Evolutionary conservation across 2,888 invertebrate genomes (phyloP).

Genomic region (Norana najaformis): DNA sequence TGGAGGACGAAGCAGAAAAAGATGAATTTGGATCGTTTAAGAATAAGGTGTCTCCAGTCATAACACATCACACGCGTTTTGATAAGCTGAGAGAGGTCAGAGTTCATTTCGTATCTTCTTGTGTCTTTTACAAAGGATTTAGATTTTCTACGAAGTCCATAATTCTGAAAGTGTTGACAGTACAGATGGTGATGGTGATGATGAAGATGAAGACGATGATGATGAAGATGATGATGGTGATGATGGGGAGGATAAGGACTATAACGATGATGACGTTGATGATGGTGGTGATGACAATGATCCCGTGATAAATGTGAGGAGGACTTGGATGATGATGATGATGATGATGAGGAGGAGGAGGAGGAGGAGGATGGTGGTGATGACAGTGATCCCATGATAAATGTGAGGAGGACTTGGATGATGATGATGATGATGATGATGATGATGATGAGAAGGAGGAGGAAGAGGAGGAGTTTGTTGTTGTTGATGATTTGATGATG

Average conservation of each 20-base stretch:
- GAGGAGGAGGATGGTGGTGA: not conserved
- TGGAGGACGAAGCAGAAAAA: conserved; percentile 37
- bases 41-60: conserved; percentile 41
- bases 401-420: too few species aligned
- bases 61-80: conserved; percentile 43
- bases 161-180: not conserved
- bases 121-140: too few species aligned
- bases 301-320: not conserved
- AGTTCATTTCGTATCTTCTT: too few species aligned
- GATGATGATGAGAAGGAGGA: not conserved
- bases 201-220: not conserved
- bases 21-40: not conserved
- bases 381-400: too few species aligned
- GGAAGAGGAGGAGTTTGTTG: not conserved
- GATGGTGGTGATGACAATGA: not conserved
- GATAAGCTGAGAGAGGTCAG: conserved; percentile 40
- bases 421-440: not conserved
- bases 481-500: too few species aligned
- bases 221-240: not conserved
- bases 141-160: too few species aligned
- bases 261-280: not conserved
- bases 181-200: conserved; percentile 20
- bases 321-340: not conserved
- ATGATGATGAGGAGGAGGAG: not conserved
- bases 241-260: not conserved